Evolutionary conservation across 2,888 invertebrate species (phyloP).

Genomic region (Microdon myrmicae): DNA sequence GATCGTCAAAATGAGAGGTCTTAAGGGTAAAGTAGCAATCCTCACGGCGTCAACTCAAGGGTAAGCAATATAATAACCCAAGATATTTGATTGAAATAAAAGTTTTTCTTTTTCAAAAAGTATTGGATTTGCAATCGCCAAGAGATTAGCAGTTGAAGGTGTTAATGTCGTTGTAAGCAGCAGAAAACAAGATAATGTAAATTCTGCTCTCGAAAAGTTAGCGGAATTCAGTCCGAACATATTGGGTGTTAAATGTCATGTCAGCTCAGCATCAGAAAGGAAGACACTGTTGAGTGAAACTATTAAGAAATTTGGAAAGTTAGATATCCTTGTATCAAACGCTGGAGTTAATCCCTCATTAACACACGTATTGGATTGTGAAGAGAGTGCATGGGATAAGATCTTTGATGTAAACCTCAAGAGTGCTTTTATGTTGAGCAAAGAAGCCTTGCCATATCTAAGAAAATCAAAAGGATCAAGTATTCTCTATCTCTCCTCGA

Average conservation of each 20-base stretch:
- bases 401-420: slow-evolving; percentile 97
- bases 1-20: slow-evolving; percentile 67
- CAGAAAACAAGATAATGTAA: slow-evolving; percentile 87
- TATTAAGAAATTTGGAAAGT: slow-evolving; percentile 79
- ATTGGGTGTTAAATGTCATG: slow-evolving; percentile 88
- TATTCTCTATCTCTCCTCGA: slow-evolving; percentile 89
- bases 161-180: slow-evolving; percentile 93
- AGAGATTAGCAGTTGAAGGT: slow-evolving; percentile 84
- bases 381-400: slow-evolving; percentile 91
- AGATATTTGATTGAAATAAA: too few relatives aligned
- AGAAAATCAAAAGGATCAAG: slow-evolving; percentile 81
- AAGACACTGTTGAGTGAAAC: slow-evolving; percentile 78
- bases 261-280: slow-evolving; percentile 84
- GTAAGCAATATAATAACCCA: slow-evolving; percentile 55
- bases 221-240: slow-evolving; percentile 78
- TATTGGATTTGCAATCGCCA: slow-evolving; percentile 93
- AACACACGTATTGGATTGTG: slow-evolving; percentile 81
- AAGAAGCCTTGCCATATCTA: slow-evolving; percentile 87
- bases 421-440: slow-evolving; percentile 84
- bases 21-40: slow-evolving; percentile 84
- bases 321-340: slow-evolving; percentile 96
- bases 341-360: slow-evolving; percentile 90
- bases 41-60: slow-evolving; percentile 88
- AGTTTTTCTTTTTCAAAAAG: slow-evolving; percentile 71
- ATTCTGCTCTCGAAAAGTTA: slow-evolving; percentile 77